Base-by-base conservation (phyloP, 2,888 invertebrate species). In the Pristionchus japonicus region DNA sequence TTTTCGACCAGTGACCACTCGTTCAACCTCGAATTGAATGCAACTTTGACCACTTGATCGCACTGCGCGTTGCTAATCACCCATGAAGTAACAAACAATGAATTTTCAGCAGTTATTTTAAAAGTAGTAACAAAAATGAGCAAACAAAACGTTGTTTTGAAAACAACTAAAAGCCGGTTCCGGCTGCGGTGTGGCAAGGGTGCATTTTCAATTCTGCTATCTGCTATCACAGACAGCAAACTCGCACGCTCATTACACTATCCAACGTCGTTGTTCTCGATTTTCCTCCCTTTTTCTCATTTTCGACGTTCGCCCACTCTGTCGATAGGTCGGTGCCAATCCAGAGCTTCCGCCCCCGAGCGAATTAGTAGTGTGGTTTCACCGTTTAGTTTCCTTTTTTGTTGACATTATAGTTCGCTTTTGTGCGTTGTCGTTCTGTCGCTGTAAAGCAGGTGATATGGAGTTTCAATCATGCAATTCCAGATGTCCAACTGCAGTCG, bases 401-500 rank as follows among this genome's bases (percentile, higher is more conserved):
- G n/a, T n/a, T 27, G 13, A 15, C 67, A 17, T 13, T 4, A 31
- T 3, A 20, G 67, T 34, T 27, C 23, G 4, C 23, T 11, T 13
- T 67, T 27, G 67, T 15, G 6, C 4, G 6, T n/a, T 64, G 7
- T 23, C 61, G 61, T n/a, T n/a, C n/a, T n/a, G n/a, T n/a, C n/a
- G n/a, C n/a, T n/a, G n/a, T n/a, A n/a, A n/a, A n/a, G n/a, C n/a
- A n/a, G n/a, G 1, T 23, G 23, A 17, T 31, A 77, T 77, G 11
- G n/a, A 37, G 11, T 43, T 27, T 20, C 4, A 40, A 23, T 57
- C 1, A 6, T 52, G 20, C 17, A 4, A 1, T 61, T 64, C 40
- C 64, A 85, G 85, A 86, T 86, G 86, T 86, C 86, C 34, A 70
- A 52, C 57, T 86, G 86, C 70, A 86, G 86, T n/a, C 86, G 86